These are phyloP conservation scores for Sturmia bella DNA, from an alignment of 2,888 invertebrate genomes.

Conservation along the genomic window DNA sequence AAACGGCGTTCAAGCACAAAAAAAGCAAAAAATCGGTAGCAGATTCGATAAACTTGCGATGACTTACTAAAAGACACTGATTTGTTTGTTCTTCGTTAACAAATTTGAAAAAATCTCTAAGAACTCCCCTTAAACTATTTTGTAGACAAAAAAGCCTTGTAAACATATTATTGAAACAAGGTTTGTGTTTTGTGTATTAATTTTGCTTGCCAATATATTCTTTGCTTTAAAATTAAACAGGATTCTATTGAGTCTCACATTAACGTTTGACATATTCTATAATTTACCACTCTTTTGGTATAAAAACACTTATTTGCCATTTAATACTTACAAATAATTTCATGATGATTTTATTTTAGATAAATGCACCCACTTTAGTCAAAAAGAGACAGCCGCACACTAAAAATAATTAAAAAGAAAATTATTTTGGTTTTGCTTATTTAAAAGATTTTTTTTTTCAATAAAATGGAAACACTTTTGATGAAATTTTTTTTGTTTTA, in stretches of 20 bases:
- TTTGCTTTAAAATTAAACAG: neutral
- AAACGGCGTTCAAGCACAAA: too few relatives aligned
- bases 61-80: too few relatives aligned
- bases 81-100: too few relatives aligned
- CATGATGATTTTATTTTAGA: slow-evolving; percentile 60
- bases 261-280: neutral
- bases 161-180: too few relatives aligned
- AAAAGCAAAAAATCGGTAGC: too few relatives aligned
- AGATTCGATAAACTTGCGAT: too few relatives aligned
- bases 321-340: slow-evolving; percentile 71
- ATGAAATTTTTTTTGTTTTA: slow-evolving; percentile 2
- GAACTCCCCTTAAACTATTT: too few relatives aligned
- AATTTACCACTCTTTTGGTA: slow-evolving; percentile 5
- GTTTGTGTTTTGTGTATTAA: too few relatives aligned
- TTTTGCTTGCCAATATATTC: too few relatives aligned
- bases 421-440: slow-evolving; percentile 18
- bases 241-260: too few relatives aligned
- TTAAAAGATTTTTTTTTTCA: neutral
- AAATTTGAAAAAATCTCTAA: too few relatives aligned
- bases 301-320: neutral
- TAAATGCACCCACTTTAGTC: slow-evolving; percentile 57
- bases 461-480: neutral
- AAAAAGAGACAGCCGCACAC: slow-evolving; percentile 38
- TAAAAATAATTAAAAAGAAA: slow-evolving; percentile 34
- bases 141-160: too few relatives aligned